Percentiles rank a stretch among this genome's conserved stretches.
Conservation (phyloP, 2,888 invertebrate species). For the Cephus pygmeus region DNA sequence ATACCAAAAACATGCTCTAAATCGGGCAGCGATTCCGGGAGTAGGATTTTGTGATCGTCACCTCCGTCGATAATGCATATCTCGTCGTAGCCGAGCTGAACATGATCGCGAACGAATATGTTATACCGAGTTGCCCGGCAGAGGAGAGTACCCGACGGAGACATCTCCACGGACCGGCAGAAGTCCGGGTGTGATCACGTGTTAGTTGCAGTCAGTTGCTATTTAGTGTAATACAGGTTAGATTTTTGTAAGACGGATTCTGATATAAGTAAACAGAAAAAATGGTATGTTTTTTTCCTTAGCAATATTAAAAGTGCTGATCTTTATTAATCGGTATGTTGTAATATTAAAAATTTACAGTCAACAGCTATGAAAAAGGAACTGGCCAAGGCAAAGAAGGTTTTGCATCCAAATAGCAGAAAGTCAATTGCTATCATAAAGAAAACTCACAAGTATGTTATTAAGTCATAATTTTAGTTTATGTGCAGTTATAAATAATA, state of each 20-base stretch:
- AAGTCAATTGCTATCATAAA: slow-evolving; percentile 80
- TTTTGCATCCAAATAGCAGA: slow-evolving; percentile 83
- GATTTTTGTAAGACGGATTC: not conserved
- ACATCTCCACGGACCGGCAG: too few relatives aligned
- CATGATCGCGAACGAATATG: too few relatives aligned
- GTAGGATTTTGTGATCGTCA: too few relatives aligned
- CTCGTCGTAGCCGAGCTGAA: too few relatives aligned
- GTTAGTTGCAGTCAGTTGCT: not conserved
- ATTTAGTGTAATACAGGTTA: not conserved
- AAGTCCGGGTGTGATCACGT: not conserved
- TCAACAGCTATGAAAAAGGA: slow-evolving; percentile 41
- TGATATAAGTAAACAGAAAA: not conserved
- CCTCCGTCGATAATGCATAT: too few relatives aligned
- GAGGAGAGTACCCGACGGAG: too few relatives aligned
- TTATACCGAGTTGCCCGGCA: too few relatives aligned
- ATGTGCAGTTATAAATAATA: slow-evolving; percentile 10
- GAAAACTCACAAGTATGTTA: slow-evolving; percentile 73
- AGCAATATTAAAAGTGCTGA: not conserved
- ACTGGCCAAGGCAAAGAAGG: slow-evolving; percentile 51
- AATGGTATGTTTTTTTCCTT: not conserved
- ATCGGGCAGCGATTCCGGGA: too few relatives aligned
- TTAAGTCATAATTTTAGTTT: slow-evolving; percentile 13
- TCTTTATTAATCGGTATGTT: not conserved
- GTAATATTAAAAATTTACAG: slow-evolving; percentile 24
- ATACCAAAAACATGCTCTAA: too few relatives aligned